Evolutionary conservation across 2,888 invertebrate genomes (phyloP).

Genomic region (Pristionchus mayeri): DNA sequence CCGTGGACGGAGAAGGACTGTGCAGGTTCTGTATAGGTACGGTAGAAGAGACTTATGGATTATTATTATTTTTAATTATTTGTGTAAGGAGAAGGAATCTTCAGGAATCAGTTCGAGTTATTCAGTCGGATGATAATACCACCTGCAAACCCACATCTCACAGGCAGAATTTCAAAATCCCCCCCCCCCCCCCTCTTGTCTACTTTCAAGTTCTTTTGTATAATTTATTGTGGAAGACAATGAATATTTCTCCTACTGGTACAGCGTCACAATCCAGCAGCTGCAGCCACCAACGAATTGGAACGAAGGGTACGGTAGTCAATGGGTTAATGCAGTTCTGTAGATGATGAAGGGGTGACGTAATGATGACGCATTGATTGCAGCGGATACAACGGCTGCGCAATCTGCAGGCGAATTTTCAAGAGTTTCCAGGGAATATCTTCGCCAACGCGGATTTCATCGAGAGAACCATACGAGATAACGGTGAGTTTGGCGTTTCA

Average conservation of each 20-base stretch:
- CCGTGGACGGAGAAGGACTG: slow-evolving; percentile 45
- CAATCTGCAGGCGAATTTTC: neutral
- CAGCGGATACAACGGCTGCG: slow-evolving; percentile 30
- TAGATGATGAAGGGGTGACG: neutral
- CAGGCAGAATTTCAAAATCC: too few species aligned
- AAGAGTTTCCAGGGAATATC: neutral
- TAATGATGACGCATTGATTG: neutral
- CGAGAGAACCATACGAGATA: neutral
- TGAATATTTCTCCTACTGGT: neutral
- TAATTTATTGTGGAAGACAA: too few species aligned
- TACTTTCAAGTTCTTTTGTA: neutral
- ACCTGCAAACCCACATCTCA: too few species aligned
- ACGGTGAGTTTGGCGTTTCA: neutral
- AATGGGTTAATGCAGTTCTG: neutral
- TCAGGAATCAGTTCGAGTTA: too few species aligned
- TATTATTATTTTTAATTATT: too few species aligned
- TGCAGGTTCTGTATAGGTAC: slow-evolving; percentile 44
- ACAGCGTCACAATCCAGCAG: neutral
- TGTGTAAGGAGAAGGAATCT: too few species aligned
- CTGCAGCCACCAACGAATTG: neutral
- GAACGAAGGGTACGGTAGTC: slow-evolving; percentile 1
- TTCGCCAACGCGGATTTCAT: neutral
- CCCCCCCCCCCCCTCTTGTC: too few species aligned
- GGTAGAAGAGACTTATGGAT: too few species aligned
- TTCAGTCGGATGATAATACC: too few species aligned